Evolutionary conservation across 2,888 invertebrate species (phyloP), one percentile per base, ranked within the genome.

Genomic region (Oegoconia quadripuncta): DNA sequence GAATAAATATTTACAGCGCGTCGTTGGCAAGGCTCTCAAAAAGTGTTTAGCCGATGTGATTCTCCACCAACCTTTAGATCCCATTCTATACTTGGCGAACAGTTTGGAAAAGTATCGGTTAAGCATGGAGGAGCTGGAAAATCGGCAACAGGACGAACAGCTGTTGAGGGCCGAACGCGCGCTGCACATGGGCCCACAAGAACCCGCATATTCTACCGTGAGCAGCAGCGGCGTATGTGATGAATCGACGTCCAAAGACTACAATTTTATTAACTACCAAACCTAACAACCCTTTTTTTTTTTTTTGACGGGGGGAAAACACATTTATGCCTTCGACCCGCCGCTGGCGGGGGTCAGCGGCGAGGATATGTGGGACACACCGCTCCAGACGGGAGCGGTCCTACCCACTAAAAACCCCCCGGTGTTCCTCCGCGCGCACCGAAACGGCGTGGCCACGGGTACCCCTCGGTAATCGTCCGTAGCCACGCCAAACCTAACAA

Each of bases 61-160:
- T 44, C 39, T 71, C 35, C 59, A 46, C 42, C 66, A 61, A 52
- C 67, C 73, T 35, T 16, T 20, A 17, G 68, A 70, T 55, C 73
- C 70, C 15, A 49, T 69, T 12, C 43, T 45, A 29, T 64, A 57
- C 39, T 51, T 71, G 46, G 61, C 70, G 13, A 47, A 54, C 25
- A 37, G 48, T 9, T 54, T 73, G 29, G 46, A 44, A 18, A 59
- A 61, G 34, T 70, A 64, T 41, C 45, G 48, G 30, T 16, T 37
- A 12, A 48, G 45, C 44, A 43, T 43, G 11, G 41, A 43, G 31
- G 33, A 17, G 17, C 39, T 25, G 14, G 39, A 56, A 13, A 44
- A 43, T 22, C 40, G 17, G 29, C 12, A 41, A 3, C 35, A 28
- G 6, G 48, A 55, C 2, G 42, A 50, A 23, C 37, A 39, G 23